phyloP scores from a whole-genome alignment of 2,797 vertebrate genomes.

The Bufotes viridis region DNA sequence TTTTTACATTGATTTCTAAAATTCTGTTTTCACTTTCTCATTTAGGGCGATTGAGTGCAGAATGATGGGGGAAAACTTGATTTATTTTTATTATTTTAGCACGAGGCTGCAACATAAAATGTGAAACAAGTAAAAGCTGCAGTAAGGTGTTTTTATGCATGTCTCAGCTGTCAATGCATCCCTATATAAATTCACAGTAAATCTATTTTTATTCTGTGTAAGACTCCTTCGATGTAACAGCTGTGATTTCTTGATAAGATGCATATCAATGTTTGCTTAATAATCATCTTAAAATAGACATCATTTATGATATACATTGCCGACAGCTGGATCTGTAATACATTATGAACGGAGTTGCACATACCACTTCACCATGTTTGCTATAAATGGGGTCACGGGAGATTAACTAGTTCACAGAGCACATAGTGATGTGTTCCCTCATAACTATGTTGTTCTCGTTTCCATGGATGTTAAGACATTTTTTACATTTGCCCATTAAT shows the following conservation, averaged over 20 bases:
- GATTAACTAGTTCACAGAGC: conserved; percentile 36
- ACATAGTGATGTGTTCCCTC: conserved; percentile 15
- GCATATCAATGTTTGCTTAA: not conserved
- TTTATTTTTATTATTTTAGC: not conserved
- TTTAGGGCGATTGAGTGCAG: too few species aligned
- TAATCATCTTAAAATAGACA: conserved; percentile 10
- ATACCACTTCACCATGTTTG: conserved; percentile 41
- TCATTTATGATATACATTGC: conserved; percentile 9
- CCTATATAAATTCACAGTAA: not conserved
- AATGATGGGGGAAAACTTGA: too few species aligned
- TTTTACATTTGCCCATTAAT: conserved; percentile 38
- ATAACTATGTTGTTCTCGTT: conserved; percentile 25
- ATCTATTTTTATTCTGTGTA: not conserved
- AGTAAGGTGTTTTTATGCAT: not conserved
- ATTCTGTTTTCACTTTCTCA: too few species aligned
- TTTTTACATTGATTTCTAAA: too few species aligned
- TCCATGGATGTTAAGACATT: conserved; percentile 5
- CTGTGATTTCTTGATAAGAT: not conserved
- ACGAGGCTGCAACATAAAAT: not conserved
- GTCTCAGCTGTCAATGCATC: not conserved
- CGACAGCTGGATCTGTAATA: conserved; percentile 14
- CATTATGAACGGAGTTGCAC: conserved; percentile 15
- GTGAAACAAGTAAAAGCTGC: not conserved
- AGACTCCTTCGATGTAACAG: not conserved
- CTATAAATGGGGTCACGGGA: conserved; percentile 17